A percentile compares a stretch with the other conserved stretches of the same genome.
Conservation (phyloP, 2,113 vertebrate genomes). For the Pteronura brasiliensis region DNA sequence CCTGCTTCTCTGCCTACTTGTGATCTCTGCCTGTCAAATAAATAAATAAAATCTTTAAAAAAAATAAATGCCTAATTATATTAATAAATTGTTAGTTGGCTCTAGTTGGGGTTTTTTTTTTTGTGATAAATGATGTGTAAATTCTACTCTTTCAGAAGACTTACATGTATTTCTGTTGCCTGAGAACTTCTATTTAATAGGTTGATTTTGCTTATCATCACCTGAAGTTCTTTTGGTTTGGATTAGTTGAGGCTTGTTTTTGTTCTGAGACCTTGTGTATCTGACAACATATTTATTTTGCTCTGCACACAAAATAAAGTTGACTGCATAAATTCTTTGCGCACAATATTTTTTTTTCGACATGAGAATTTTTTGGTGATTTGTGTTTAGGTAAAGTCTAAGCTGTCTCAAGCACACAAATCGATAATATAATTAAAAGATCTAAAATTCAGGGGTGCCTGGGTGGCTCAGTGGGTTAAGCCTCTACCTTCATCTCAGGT, state of each 20-base stretch:
- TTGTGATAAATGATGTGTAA: rapidly evolving
- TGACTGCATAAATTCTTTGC: neutral
- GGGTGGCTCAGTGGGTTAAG: too few species aligned
- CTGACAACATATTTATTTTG: neutral
- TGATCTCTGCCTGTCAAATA: too few species aligned
- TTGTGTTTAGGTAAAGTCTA: neutral
- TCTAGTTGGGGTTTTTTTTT: neutral
- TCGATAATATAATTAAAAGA: neutral
- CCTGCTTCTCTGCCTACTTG: too few species aligned
- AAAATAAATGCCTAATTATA: too few species aligned
- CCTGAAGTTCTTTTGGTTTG: neutral
- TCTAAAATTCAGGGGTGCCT: too few species aligned
- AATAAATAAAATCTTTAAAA: too few species aligned
- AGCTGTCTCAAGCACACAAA: neutral
- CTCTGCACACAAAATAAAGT: neutral
- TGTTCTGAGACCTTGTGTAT: neutral
- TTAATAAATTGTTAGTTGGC: neutral
- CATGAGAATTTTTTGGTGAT: neutral
- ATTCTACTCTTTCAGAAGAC: neutral
- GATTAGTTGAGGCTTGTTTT: neutral
- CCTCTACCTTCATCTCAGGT: too few species aligned
- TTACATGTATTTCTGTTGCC: neutral
- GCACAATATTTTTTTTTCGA: neutral
- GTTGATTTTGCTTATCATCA: neutral
- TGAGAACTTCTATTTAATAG: neutral